Evolutionary conservation across 2,888 invertebrate genomes (phyloP).

Genomic region (Masnerella sp.): DNA sequence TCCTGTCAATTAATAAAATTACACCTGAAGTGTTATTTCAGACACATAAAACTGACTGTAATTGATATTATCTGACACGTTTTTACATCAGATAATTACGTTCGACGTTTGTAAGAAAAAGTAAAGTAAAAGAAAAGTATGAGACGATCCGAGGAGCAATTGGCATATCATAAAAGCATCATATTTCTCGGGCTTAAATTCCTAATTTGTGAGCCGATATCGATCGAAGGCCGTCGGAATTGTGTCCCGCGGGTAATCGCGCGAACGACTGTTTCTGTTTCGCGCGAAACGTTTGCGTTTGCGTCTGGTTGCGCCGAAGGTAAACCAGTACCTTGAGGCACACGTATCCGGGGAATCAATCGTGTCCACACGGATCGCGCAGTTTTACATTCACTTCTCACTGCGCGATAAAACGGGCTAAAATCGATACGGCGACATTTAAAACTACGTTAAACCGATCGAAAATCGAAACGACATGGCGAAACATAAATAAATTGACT

Average conservation of each 20-base stretch:
- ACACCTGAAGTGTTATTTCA: too few species aligned
- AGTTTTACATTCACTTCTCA: slow-evolving; percentile 59
- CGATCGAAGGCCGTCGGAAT: slow-evolving; percentile 40
- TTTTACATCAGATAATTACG: too few species aligned
- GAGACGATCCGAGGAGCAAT: too few species aligned
- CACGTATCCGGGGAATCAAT: slow-evolving; percentile 57
- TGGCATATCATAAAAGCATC: too few species aligned
- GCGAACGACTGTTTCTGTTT: slow-evolving; percentile 38
- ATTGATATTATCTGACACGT: too few species aligned
- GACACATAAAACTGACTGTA: too few species aligned
- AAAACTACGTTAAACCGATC: slow-evolving; percentile 36
- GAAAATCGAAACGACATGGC: slow-evolving; percentile 34
- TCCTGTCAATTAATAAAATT: too few species aligned
- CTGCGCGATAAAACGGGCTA: slow-evolving; percentile 51
- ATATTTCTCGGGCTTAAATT: slow-evolving; percentile 13
- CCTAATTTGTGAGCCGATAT: slow-evolving; percentile 42
- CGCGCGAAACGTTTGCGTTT: slow-evolving; percentile 39
- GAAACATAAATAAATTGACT: too few species aligned
- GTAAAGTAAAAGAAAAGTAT: too few species aligned
- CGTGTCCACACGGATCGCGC: slow-evolving; percentile 39
- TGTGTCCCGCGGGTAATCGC: slow-evolving; percentile 42
- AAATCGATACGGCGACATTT: slow-evolving; percentile 51
- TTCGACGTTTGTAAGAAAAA: too few species aligned
- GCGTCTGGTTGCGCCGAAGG: slow-evolving; percentile 50
- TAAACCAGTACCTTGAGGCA: slow-evolving; percentile 57